These are phyloP conservation scores for Saccostrea glomerata DNA, from an alignment of 1,140 invertebrate species.

Conservation along the genomic window DNA sequence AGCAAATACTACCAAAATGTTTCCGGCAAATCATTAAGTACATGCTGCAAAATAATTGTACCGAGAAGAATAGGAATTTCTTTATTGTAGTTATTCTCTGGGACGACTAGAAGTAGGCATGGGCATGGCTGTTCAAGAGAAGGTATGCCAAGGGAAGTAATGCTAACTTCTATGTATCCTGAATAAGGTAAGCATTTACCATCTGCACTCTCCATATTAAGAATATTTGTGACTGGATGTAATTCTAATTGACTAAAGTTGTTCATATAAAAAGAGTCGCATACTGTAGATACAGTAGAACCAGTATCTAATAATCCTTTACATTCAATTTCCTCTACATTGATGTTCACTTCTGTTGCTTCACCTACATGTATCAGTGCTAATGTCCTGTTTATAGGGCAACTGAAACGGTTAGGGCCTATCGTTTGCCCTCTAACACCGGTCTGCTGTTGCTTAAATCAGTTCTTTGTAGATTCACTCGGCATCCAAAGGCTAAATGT, in stretches of 20 bases:
- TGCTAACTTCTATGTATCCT: constrained; percentile 17
- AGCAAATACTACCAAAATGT: constrained; percentile 35
- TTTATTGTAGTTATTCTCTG: constrained; percentile 49
- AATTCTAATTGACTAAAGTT: neutral
- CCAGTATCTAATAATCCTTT: constrained; percentile 44
- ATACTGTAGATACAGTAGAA: constrained; percentile 40
- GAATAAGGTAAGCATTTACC: constrained; percentile 35
- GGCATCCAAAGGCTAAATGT: neutral
- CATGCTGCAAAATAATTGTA: constrained; percentile 40
- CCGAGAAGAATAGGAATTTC: constrained; percentile 38
- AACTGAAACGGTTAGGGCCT: neutral
- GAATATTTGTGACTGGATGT: neutral
- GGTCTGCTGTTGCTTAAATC: constrained; percentile 25
- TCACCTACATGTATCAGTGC: neutral
- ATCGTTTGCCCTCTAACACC: constrained; percentile 4
- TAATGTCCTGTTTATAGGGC: neutral
- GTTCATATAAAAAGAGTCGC: neutral
- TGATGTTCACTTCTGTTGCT: neutral
- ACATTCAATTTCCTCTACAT: neutral
- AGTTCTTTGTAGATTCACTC: neutral
- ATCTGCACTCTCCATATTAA: constrained; percentile 23
- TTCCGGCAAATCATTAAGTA: constrained; percentile 4
- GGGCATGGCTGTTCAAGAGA: neutral
- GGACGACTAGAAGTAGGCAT: constrained; percentile 40
- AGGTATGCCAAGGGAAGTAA: neutral